A percentile compares a stretch with the other conserved stretches of the same genome.
phyloP scores from a whole-genome alignment of 2,113 vertebrate genomes.

The Pangasianodon hypophthalmus region DNA sequence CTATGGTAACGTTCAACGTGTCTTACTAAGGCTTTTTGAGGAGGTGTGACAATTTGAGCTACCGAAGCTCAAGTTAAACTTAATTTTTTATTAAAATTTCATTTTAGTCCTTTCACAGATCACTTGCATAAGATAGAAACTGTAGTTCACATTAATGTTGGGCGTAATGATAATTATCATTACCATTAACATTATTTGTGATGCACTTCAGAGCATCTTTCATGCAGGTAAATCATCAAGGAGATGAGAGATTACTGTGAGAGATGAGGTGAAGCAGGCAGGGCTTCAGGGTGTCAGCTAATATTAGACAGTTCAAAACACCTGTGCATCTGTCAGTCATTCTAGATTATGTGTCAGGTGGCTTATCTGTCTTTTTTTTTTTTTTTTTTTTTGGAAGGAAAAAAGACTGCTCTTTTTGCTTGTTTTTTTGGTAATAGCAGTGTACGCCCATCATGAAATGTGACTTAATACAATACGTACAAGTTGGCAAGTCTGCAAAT shows the following conservation, averaged over 20 bases:
- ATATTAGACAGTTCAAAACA: neutral
- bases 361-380: neutral
- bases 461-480: neutral
- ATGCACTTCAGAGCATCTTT: neutral
- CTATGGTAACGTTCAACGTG: slow-evolving; percentile 15
- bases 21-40: neutral
- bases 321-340: neutral
- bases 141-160: neutral
- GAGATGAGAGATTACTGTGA: neutral
- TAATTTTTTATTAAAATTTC: neutral
- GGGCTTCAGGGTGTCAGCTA: neutral
- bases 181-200: neutral
- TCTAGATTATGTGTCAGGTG: neutral
- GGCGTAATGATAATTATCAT: neutral
- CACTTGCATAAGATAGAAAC: neutral
- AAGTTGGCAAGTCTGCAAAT: too few relatives aligned
- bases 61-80: neutral
- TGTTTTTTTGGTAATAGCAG: neutral
- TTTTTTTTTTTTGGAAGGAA: neutral
- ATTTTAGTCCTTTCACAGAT: neutral
- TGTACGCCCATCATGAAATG: neutral
- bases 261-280: neutral
- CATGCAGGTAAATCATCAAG: neutral
- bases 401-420: neutral
- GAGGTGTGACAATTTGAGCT: neutral